phyloP scores from a whole-genome alignment of 2,797 vertebrate species.

The Epinephelus malabaricus region DNA sequence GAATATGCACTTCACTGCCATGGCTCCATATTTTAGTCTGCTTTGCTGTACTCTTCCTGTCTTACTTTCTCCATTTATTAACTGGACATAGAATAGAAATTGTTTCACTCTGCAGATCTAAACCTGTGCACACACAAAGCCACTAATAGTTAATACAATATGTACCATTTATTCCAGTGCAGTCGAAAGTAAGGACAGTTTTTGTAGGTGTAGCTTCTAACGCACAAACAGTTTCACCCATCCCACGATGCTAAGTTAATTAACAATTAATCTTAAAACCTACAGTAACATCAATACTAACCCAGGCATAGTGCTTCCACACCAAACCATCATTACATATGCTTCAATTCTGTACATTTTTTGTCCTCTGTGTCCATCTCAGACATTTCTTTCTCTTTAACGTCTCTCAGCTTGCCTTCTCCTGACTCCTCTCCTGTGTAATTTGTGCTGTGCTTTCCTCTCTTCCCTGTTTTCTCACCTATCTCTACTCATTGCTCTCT shows the following conservation, averaged over 20 bases:
- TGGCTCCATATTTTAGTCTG: slow-evolving; percentile 30
- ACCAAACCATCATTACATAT: slow-evolving; percentile 37
- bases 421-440: slow-evolving; percentile 28
- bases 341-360: slow-evolving; percentile 50
- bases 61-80: slow-evolving; percentile 40
- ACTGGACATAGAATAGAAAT: slow-evolving; percentile 7
- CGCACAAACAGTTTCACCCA: slow-evolving; percentile 36
- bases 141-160: slow-evolving; percentile 6
- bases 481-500: slow-evolving; percentile 29
- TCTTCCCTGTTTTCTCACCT: slow-evolving; percentile 26
- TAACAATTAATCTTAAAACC: slow-evolving; percentile 27
- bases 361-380: slow-evolving; percentile 42
- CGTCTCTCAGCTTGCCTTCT: slow-evolving; percentile 9
- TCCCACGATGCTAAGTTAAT: slow-evolving; percentile 13
- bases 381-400: slow-evolving; percentile 29
- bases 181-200: slow-evolving; percentile 1
- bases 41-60: slow-evolving; percentile 37
- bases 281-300: slow-evolving; percentile 52
- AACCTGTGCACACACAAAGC: slow-evolving; percentile 26
- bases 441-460: slow-evolving; percentile 10
- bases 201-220: slow-evolving; percentile 29
- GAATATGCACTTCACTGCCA: slow-evolving; percentile 33
- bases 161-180: not conserved
- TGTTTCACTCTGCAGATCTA: slow-evolving; percentile 12
- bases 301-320: slow-evolving; percentile 52